Evolutionary conservation across 2,888 invertebrate genomes (phyloP).

Genomic region (Apamea anceps): DNA sequence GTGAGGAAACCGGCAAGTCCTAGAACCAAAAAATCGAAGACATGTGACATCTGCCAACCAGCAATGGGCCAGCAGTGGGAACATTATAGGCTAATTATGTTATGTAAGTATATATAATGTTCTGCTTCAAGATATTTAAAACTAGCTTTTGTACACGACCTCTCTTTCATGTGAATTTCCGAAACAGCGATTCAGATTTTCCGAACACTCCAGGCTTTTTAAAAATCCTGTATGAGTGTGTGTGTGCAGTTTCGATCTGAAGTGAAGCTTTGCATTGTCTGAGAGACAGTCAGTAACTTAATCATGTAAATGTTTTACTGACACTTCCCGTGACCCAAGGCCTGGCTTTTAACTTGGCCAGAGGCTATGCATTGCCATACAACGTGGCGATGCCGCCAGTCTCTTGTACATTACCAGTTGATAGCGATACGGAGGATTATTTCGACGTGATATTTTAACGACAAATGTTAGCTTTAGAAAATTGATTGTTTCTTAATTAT

Average conservation of each 20-base stretch:
- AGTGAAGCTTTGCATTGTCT: not conserved
- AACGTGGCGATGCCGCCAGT: not conserved
- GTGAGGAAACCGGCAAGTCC: too few relatives aligned
- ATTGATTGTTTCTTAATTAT: not conserved
- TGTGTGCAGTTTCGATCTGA: not conserved
- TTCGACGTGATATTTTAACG: not conserved
- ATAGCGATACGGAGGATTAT: not conserved
- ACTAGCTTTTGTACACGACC: not conserved
- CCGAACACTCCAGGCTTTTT: not conserved
- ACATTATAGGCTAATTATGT: too few relatives aligned
- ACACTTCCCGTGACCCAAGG: not conserved
- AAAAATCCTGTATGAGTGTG: not conserved
- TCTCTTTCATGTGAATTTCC: not conserved
- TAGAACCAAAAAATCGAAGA: too few relatives aligned
- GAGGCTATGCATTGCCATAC: not conserved
- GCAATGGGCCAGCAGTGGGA: too few relatives aligned
- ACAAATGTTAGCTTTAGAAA: not conserved
- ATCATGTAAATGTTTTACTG: not conserved
- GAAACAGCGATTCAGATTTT: not conserved
- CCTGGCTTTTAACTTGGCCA: not conserved
- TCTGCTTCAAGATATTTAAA: not conserved
- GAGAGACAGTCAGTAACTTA: not conserved
- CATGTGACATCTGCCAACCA: too few relatives aligned
- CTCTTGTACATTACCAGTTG: not conserved
- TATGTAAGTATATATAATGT: too few relatives aligned